Evolutionary conservation across 2,797 vertebrate genomes (phyloP), one percentile per base, ranked within the genome.

Genomic region (Rallus crepitans): DNA sequence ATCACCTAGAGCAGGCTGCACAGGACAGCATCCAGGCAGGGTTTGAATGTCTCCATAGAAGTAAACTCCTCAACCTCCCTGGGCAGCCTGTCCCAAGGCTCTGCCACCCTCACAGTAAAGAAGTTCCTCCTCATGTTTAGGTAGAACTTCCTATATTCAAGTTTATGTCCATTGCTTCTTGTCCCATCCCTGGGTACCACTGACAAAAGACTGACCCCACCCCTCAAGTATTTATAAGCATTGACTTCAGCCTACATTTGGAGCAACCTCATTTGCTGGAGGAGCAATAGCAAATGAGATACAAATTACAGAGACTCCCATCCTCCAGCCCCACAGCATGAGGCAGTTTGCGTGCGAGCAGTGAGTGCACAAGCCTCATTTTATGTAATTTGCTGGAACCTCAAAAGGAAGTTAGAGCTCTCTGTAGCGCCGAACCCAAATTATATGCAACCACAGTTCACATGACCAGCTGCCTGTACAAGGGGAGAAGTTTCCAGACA

Each of bases 321-420:
- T n/a, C 23, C 53, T 53, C 33, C 69, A 65, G 23, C 61, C 56
- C 48, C 68, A 27, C n/a, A 69, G 61, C 24, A 1, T 3, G 27
- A n/a, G 37, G 60, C 57, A 61, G 47, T 66, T 88, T 71, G 50
- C 35, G 3, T 94, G 92, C 39, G 7, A 93, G 60, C 52, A 70
- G 17, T 72, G 50, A 90, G 48, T 28, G 45, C 52, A 59, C 35
- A 20, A 79, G 17, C 64, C 24, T 79, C 17, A 5, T 63, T 89
- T 89, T 59, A 11, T 55, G 47, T 70, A 13, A 78, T 90, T 90
- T 88, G 17, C 64, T 81, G 47, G 40, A 64, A 72, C 69, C 30
- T 96, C 82, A 39, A 33, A 90, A 76, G 72, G 47, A 93, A 66
- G n/a, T 81, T 48, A 59, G 59, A 33, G 39, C 63, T 94, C n/a